Evolutionary conservation across 2,113 vertebrate species (phyloP).

Genomic region (Tursiops truncatus): DNA sequence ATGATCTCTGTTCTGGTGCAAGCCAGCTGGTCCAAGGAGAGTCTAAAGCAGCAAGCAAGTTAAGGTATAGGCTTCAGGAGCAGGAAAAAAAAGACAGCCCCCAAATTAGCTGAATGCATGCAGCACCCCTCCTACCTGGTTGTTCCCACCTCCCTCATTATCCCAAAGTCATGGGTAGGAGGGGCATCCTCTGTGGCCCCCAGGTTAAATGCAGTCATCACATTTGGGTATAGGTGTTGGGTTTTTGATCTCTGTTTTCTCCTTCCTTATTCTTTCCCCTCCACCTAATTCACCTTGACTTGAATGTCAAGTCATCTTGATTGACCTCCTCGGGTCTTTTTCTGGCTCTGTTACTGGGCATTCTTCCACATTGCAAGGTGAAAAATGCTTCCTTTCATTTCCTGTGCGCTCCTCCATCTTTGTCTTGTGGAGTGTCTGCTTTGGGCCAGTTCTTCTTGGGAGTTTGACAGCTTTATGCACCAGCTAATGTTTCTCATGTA

Average conservation of each 20-base stretch:
- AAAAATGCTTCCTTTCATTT: constrained; percentile 42
- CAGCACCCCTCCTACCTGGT: background rate
- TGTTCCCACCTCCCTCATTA: background rate
- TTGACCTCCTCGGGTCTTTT: background rate
- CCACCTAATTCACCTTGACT: background rate
- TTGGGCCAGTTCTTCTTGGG: constrained; percentile 27
- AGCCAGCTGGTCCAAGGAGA: background rate
- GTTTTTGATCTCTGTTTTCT: background rate
- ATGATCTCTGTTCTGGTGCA: background rate
- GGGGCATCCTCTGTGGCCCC: fast-evolving
- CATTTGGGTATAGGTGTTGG: background rate
- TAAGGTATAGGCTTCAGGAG: background rate
- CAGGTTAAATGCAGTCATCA: background rate
- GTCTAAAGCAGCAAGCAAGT: background rate
- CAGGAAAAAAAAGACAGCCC: background rate
- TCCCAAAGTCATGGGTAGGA: background rate
- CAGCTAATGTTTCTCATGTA: background rate
- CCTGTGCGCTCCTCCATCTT: background rate
- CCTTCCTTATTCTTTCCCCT: background rate
- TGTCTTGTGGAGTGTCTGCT: background rate
- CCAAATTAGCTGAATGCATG: no score
- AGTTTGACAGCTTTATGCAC: constrained; percentile 56
- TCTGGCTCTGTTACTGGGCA: background rate
- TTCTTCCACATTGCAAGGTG: background rate
- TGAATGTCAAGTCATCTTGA: background rate